Base-by-base conservation (phyloP, 2,113 vertebrate species). In the Beaufortia kweichowensis region DNA sequence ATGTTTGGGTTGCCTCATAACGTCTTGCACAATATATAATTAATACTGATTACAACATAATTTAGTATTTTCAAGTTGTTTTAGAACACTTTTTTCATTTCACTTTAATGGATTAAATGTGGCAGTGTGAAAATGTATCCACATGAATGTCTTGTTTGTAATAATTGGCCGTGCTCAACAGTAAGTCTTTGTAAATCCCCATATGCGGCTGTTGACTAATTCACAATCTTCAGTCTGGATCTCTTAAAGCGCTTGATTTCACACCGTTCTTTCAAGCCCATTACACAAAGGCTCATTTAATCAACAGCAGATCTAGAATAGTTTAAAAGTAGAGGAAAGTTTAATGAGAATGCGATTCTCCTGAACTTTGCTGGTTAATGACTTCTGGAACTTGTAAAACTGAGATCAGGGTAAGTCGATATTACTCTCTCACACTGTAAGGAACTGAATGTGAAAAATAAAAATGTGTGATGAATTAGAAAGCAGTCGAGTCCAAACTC, bases 91-190 rank as follows among this genome's bases (percentile, higher is more conserved):
- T 46, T 46, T 46, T 3, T 46, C 12, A 3, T 14, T 14, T 4
- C n/a, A n/a, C n/a, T n/a, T n/a, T n/a, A n/a, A n/a, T n/a, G n/a
- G n/a, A n/a, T n/a, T n/a, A n/a, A n/a, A n/a, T n/a, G n/a, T n/a
- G n/a, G n/a, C n/a, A n/a, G n/a, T n/a, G n/a, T n/a, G n/a, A n/a
- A 35, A 9, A 35, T 35, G 33, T 35, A 35, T 35, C 6, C 33
- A 8, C 10, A 35, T 35, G 33, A 35, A 35, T 1, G 9, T 10
- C 28, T 75, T 56, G 62, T 48, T 35, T 21, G 31, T 57, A 57
- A 72, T 81, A 72, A 81, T 72, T 81, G 79, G 50, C 24, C 29
- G 39, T 60, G 50, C 35, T 71, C 71, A 23, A 55, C 26, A 62
- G n/a, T 10, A 21, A 35, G 29, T 23, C 72, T 17, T 7, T n/a